These are phyloP conservation scores for Anabacerthia variegaticeps DNA, from an alignment of 2,797 vertebrate species.

Conservation along the genomic window DNA sequence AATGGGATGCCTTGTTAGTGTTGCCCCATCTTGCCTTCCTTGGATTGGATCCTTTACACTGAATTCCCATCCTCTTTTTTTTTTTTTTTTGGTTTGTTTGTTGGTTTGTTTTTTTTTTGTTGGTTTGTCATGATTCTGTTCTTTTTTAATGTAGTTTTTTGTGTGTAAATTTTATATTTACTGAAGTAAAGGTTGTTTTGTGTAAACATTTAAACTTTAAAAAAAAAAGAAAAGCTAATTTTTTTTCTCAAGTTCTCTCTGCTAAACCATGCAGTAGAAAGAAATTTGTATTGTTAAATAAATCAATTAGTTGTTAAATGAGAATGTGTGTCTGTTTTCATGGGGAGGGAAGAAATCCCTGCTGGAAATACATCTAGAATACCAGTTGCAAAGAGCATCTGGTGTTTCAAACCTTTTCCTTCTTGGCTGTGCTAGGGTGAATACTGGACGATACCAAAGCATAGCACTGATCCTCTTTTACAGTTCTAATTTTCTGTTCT, in stretches of 20 bases:
- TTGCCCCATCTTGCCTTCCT: conserved; percentile 64
- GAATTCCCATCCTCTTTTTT: conserved; percentile 40
- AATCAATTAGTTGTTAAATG: conserved; percentile 76
- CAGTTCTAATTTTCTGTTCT: background rate
- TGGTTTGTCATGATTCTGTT: conserved; percentile 66
- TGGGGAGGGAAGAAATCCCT: conserved; percentile 17
- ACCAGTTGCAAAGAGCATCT: background rate
- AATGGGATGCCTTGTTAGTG: conserved; percentile 63
- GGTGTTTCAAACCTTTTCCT: background rate
- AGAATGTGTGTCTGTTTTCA: conserved; percentile 69
- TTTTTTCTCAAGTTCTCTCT: conserved; percentile 75
- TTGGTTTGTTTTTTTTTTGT: background rate
- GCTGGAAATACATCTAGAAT: background rate
- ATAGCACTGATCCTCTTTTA: background rate
- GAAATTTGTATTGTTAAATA: conserved; percentile 79
- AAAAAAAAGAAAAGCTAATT: conserved; percentile 67
- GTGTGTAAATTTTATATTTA: conserved; percentile 78
- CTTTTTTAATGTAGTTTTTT: conserved; percentile 73
- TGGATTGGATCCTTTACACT: conserved; percentile 69
- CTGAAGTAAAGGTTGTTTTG: conserved; percentile 74
- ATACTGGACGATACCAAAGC: background rate
- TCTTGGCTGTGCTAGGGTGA: background rate
- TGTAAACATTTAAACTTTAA: conserved; percentile 75
- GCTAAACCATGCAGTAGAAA: conserved; percentile 74
- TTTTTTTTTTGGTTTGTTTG: too few species aligned